Conservation (phyloP, 2,888 invertebrate genomes). For the Leistus spinibarbis region DNA sequence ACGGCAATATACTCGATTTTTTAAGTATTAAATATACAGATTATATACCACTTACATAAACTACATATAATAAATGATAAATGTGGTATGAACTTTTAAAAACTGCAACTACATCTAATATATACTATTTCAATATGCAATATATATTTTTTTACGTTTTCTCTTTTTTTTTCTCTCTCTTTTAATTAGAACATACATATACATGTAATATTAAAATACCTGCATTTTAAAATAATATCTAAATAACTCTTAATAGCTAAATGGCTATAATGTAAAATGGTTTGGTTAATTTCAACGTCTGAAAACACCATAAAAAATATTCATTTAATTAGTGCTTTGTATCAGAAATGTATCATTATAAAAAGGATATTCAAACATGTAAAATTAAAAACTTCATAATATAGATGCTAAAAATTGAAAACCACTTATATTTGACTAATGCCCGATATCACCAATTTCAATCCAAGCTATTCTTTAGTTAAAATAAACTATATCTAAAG, state of each 20-base stretch:
- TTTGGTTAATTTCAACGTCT: neutral
- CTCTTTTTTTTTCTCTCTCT: neutral
- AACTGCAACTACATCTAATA: slow-evolving; percentile 33
- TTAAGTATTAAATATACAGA: slow-evolving; percentile 30
- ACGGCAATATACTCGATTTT: slow-evolving; percentile 39
- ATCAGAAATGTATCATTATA: neutral
- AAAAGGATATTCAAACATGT: neutral
- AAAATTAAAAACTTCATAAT: neutral
- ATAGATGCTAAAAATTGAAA: neutral
- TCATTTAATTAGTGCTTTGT: neutral
- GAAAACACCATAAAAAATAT: neutral
- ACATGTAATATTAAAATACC: slow-evolving; percentile 38
- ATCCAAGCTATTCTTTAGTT: neutral
- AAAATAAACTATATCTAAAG: neutral
- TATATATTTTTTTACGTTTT: slow-evolving; percentile 25
- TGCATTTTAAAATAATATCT: slow-evolving; percentile 31
- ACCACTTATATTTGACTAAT: neutral
- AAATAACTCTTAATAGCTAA: neutral
- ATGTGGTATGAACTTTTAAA: slow-evolving; percentile 35
- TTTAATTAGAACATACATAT: slow-evolving; percentile 37
- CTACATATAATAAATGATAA: slow-evolving; percentile 36
- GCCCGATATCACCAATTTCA: neutral
- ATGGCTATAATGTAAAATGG: neutral
- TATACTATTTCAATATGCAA: slow-evolving; percentile 34
- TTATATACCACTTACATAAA: slow-evolving; percentile 31